A percentile compares a stretch with the other conserved stretches of the same genome.
Evolutionary conservation across 2,888 invertebrate genomes (phyloP).

Genomic region (Mythimna impura): DNA sequence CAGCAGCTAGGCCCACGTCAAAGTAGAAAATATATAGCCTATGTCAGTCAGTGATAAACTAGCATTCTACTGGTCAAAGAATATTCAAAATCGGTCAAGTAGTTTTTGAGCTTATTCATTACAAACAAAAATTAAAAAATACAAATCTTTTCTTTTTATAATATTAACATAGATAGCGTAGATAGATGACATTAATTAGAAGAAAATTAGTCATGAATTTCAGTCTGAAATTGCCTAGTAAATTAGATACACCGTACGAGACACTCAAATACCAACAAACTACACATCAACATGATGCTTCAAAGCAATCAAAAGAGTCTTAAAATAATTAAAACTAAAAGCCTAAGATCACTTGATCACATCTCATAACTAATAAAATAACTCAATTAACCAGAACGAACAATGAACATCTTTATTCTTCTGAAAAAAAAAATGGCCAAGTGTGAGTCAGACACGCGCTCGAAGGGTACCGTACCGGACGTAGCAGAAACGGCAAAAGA

Average conservation of each 20-base stretch:
- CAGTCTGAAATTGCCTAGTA: not conserved
- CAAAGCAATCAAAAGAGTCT: constrained; percentile 2
- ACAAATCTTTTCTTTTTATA: too few relatives aligned
- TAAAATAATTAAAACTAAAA: constrained; percentile 27
- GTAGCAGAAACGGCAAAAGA: too few relatives aligned
- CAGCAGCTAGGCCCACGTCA: too few relatives aligned
- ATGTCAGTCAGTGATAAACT: too few relatives aligned
- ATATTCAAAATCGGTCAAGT: too few relatives aligned
- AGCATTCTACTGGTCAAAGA: too few relatives aligned
- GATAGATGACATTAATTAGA: not conserved
- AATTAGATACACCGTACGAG: not conserved
- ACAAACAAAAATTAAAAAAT: not conserved
- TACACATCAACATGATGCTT: not conserved
- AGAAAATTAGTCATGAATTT: not conserved
- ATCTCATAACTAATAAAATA: constrained; percentile 15
- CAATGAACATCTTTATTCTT: constrained; percentile 24
- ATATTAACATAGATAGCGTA: too few relatives aligned
- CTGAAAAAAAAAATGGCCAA: not conserved
- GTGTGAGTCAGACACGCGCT: too few relatives aligned
- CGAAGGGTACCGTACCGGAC: too few relatives aligned
- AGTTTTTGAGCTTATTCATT: too few relatives aligned
- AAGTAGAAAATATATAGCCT: too few relatives aligned
- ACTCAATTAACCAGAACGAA: constrained; percentile 26
- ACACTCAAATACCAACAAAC: not conserved
- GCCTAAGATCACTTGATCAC: constrained; percentile 3